These are phyloP conservation scores for Turnix velox DNA, from an alignment of 2,113 vertebrate genomes.

Conservation along the genomic window DNA sequence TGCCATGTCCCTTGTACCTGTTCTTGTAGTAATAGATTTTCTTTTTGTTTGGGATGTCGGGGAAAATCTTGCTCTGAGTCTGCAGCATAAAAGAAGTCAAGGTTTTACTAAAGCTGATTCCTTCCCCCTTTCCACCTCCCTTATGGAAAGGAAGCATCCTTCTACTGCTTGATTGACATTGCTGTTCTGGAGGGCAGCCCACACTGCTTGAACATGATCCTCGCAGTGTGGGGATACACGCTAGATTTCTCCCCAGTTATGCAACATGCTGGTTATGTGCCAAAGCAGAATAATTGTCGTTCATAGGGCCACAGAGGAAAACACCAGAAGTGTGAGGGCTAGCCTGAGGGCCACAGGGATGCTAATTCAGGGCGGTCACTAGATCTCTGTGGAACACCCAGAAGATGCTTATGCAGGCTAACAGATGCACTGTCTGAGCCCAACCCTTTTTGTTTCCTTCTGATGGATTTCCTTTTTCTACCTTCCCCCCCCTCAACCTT, in stretches of 20 bases:
- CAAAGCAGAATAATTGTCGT: neutral
- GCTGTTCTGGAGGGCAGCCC: slow-evolving; percentile 34
- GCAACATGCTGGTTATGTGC: neutral
- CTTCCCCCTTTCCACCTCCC: fast-evolving
- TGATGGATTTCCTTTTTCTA: neutral
- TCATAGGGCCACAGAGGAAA: neutral
- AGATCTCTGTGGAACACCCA: neutral
- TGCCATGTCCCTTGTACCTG: neutral
- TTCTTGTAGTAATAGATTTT: neutral
- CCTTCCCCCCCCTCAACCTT: fast-evolving
- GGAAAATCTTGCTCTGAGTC: neutral
- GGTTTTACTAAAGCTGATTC: neutral
- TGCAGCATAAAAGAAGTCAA: neutral
- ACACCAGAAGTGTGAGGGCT: neutral
- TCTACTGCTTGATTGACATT: neutral
- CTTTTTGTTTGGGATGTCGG: neutral
- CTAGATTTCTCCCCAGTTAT: slow-evolving; percentile 43
- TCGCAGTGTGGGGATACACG: neutral
- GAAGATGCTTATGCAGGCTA: neutral
- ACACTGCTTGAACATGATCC: slow-evolving; percentile 24
- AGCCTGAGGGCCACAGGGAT: neutral
- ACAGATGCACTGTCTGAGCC: neutral
- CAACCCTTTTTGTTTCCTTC: neutral
- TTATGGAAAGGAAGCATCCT: neutral
- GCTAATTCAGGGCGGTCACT: neutral